Base-by-base conservation (phyloP, 2,888 invertebrate genomes). In the Apodemia mormo region DNA sequence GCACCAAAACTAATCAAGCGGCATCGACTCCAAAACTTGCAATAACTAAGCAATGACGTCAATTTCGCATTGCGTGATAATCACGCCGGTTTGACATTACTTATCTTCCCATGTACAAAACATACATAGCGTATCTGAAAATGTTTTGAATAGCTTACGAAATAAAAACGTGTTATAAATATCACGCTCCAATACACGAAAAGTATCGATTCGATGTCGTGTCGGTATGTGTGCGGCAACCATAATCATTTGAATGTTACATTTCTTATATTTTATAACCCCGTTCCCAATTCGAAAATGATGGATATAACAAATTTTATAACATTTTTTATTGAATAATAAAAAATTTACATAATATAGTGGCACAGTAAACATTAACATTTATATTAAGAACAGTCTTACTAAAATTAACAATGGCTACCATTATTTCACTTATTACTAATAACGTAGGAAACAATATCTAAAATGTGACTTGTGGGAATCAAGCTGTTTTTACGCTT, bases 331-430 rank as follows among this genome's bases (percentile, higher is more conserved):
- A 29, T 58, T 30, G 58, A 58, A 58, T 58, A 58, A 58, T 65
- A 68, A 68, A 68, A 45, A 65, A 68, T 68, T 37, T 68, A 45
- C 45, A 45, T 12, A 40, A 52, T 65, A 68, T 68, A 68, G 68
- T 68, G 68, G 68, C 68, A 68, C 68, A 68, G 54, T 68, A 68
- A 68, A 65, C 68, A 65, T 68, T 68, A 68, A 68, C 68, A 65
- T 65, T 65, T 49, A 45, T 45, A 40, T 65, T 68, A 65, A 68
- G 45, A 68, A 68, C 68, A 68, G 68, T 68, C 68, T 68, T 68
- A 68, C 65, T 68, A 68, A 68, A 45, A 45, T 45, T 22, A 64
- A 68, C 54, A 68, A 68, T 65, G 61, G 52, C 49, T n/a, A 58
- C 45, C 45, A 45, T 45, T 45, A 45, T 45, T 45, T 45, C 1